Conservation (phyloP, 2,888 invertebrate genomes). For the Cheilosia grossa region DNA sequence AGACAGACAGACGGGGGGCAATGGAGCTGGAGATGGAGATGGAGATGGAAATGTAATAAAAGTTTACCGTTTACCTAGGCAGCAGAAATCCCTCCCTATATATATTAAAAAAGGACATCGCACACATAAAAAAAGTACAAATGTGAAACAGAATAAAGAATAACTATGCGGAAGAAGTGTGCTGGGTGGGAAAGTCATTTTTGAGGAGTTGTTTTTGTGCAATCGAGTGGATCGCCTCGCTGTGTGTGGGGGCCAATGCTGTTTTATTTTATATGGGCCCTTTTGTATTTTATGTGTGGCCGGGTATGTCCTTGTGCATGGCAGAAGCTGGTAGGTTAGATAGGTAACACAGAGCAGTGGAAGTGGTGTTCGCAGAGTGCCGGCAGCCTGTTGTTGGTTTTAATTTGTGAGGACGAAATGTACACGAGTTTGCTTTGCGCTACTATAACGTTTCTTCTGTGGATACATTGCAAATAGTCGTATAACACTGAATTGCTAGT, state of each 20-base stretch:
- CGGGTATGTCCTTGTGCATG: constrained; percentile 1
- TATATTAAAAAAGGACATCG: constrained; percentile 33
- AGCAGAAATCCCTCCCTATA: constrained; percentile 21
- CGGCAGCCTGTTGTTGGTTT: constrained; percentile 70
- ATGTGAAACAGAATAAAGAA: constrained; percentile 66
- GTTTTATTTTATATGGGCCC: constrained; percentile 48
- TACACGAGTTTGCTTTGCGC: constrained; percentile 44
- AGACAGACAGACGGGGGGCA: constrained; percentile 25
- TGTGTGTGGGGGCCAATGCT: constrained; percentile 28
- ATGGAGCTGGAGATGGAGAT: constrained; percentile 2
- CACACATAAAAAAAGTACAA: constrained; percentile 35
- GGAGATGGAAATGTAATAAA: constrained; percentile 72
- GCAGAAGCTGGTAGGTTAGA: not conserved
- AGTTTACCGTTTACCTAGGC: constrained; percentile 72
- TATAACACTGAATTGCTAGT: constrained; percentile 36
- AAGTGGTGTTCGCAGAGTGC: constrained; percentile 31
- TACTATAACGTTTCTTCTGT: constrained; percentile 6
- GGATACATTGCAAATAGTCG: constrained; percentile 30
- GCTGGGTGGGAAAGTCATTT: constrained; percentile 18
- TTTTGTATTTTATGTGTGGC: constrained; percentile 54
- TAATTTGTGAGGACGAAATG: constrained; percentile 68
- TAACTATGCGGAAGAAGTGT: constrained; percentile 36
- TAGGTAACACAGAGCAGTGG: not conserved
- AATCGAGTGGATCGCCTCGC: constrained; percentile 60
- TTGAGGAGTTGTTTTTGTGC: constrained; percentile 63